phyloP scores from a whole-genome alignment of 2,888 invertebrate genomes.

The Acanthosepion lycidas region DNA sequence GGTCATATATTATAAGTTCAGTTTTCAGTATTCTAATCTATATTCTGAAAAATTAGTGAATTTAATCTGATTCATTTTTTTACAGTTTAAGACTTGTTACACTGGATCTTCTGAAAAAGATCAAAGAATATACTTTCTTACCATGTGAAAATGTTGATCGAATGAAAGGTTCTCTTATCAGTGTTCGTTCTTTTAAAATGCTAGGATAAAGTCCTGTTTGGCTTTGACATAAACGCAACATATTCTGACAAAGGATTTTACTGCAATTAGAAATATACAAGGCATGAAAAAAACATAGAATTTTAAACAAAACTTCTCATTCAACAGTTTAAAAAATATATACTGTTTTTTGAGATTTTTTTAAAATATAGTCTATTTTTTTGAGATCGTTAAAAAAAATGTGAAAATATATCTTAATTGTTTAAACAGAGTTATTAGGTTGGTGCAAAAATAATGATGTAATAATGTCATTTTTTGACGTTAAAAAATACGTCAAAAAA shows the following conservation, averaged over 20 bases:
- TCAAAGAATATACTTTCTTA: not conserved
- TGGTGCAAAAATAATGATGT: no score
- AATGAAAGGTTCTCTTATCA: slow-evolving; percentile 57
- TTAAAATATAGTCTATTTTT: no score
- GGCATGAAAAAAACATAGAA: not conserved
- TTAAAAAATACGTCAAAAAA: no score
- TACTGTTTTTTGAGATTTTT: no score
- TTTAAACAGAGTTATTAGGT: no score
- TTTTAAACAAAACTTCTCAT: no score
- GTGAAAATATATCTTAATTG: no score
- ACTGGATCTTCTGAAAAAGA: not conserved
- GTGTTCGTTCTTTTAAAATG: slow-evolving; percentile 55
- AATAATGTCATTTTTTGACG: no score
- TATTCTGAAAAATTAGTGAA: not conserved
- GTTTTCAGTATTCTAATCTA: not conserved
- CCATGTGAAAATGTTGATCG: not conserved
- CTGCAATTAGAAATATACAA: slow-evolving; percentile 53
- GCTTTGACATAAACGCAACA: slow-evolving; percentile 63
- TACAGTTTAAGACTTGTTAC: not conserved
- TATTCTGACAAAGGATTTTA: slow-evolving; percentile 55
- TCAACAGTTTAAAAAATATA: no score
- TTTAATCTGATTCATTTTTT: not conserved
- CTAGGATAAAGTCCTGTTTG: slow-evolving; percentile 60
- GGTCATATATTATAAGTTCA: not conserved
- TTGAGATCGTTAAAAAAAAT: no score